phyloP scores from a whole-genome alignment of 2,113 vertebrate species.

The Perccottus glenii region DNA sequence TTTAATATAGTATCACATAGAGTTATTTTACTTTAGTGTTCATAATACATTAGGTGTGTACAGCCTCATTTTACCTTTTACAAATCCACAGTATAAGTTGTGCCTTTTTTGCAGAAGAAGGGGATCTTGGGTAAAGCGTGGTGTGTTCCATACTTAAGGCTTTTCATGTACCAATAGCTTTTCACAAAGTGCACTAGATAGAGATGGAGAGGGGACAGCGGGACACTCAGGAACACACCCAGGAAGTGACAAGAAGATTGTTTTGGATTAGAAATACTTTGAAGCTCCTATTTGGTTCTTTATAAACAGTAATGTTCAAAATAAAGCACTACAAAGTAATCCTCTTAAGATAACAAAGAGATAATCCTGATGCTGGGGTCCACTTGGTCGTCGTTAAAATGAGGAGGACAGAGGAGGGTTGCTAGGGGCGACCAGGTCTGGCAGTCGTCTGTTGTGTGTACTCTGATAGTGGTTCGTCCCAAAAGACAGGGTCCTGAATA shows the following conservation, averaged over 20 bases:
- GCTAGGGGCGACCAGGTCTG: slow-evolving; percentile 37
- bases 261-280: slow-evolving; percentile 53
- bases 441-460: slow-evolving; percentile 37
- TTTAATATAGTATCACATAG: slow-evolving; percentile 70
- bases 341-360: slow-evolving; percentile 42
- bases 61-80: slow-evolving; percentile 55
- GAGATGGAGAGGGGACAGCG: background rate
- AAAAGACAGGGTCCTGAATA: slow-evolving; percentile 28
- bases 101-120: slow-evolving; percentile 66
- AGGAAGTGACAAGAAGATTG: slow-evolving; percentile 31
- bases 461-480: slow-evolving; percentile 71
- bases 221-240: slow-evolving; percentile 61
- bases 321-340: slow-evolving; percentile 58
- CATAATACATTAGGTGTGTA: slow-evolving; percentile 67
- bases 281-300: slow-evolving; percentile 69
- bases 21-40: slow-evolving; percentile 62
- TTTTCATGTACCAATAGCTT: slow-evolving; percentile 76
- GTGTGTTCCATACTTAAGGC: slow-evolving; percentile 76
- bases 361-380: slow-evolving; percentile 39
- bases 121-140: slow-evolving; percentile 34
- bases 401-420: slow-evolving; percentile 33
- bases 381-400: slow-evolving; percentile 36
- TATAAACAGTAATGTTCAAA: slow-evolving; percentile 50
- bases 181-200: slow-evolving; percentile 77
- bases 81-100: slow-evolving; percentile 76